phyloP scores from a whole-genome alignment of 2,888 invertebrate species.

The Pristionchus fissidentatus region DNA sequence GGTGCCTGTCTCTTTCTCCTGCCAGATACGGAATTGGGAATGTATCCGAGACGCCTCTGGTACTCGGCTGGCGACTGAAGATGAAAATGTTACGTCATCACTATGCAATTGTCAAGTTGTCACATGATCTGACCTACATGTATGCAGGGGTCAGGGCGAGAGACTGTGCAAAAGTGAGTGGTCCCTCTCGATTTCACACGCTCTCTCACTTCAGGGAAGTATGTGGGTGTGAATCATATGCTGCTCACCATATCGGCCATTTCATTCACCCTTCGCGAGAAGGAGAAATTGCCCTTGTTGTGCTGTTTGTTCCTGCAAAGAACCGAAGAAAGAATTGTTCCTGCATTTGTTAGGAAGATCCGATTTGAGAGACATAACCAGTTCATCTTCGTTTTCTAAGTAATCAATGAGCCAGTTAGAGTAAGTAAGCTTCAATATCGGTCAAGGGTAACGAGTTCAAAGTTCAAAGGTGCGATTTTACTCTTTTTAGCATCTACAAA shows the following conservation, averaged over 20 bases:
- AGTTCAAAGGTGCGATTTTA: no score
- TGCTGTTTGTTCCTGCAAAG: neutral
- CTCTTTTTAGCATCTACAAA: no score
- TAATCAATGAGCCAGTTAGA: no score
- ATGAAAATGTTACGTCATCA: neutral
- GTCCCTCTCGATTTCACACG: neutral
- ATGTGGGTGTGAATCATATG: neutral
- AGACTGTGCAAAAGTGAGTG: neutral
- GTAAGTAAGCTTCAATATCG: no score
- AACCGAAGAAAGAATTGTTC: no score
- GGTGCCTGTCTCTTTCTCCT: constrained; percentile 18
- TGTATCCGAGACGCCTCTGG: neutral
- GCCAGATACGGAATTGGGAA: neutral
- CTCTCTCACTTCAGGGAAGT: neutral
- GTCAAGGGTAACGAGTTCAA: no score
- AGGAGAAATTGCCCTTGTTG: constrained; percentile 8
- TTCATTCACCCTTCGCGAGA: constrained; percentile 4
- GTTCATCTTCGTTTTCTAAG: no score
- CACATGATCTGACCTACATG: no score
- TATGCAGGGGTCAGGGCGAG: neutral
- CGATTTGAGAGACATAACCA: neutral
- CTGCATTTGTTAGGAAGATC: no score
- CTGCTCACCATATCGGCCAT: neutral
- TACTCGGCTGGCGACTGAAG: neutral
- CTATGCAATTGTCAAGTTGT: no score